A percentile compares a stretch with the other conserved stretches of the same genome.
Conservation (phyloP, 2,888 invertebrate genomes). For the Orchesella flavescens region DNA sequence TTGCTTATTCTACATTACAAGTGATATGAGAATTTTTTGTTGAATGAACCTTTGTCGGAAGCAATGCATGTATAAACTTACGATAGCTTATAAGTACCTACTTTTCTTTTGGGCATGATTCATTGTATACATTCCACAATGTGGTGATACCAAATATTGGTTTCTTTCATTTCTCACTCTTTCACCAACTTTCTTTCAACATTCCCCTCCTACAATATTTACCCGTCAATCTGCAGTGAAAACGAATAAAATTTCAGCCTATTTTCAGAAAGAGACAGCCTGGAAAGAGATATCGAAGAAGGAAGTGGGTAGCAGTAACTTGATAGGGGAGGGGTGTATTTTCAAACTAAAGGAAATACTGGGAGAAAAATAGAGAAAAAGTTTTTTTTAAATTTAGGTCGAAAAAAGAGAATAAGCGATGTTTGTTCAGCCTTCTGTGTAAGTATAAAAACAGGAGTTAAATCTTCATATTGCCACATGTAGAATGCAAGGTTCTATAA, state of each 20-base stretch:
- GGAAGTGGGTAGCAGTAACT: slow-evolving; percentile 44
- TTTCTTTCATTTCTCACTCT: slow-evolving; percentile 48
- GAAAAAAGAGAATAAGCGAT: slow-evolving; percentile 2
- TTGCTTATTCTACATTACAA: slow-evolving; percentile 14
- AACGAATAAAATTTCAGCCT: slow-evolving; percentile 48
- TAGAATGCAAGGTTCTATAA: no score
- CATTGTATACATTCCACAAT: neutral
- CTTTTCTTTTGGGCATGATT: slow-evolving; percentile 15
- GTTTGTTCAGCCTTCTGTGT: neutral
- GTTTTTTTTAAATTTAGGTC: slow-evolving; percentile 7
- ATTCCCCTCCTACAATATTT: slow-evolving; percentile 50
- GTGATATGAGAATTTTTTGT: slow-evolving; percentile 9
- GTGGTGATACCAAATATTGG: slow-evolving; percentile 49
- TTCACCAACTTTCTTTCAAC: slow-evolving; percentile 25
- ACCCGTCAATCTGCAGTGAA: slow-evolving; percentile 54
- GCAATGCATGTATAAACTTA: neutral
- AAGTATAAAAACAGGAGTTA: no score
- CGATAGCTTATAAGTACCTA: neutral
- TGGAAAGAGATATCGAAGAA: slow-evolving; percentile 56
- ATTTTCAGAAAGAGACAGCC: slow-evolving; percentile 51
- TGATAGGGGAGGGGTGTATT: slow-evolving; percentile 47
- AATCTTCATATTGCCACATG: no score
- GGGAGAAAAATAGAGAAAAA: neutral
- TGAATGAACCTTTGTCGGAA: neutral
- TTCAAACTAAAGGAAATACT: slow-evolving; percentile 25